Conservation (phyloP, 2,113 vertebrate species). For the Tursiops truncatus region DNA sequence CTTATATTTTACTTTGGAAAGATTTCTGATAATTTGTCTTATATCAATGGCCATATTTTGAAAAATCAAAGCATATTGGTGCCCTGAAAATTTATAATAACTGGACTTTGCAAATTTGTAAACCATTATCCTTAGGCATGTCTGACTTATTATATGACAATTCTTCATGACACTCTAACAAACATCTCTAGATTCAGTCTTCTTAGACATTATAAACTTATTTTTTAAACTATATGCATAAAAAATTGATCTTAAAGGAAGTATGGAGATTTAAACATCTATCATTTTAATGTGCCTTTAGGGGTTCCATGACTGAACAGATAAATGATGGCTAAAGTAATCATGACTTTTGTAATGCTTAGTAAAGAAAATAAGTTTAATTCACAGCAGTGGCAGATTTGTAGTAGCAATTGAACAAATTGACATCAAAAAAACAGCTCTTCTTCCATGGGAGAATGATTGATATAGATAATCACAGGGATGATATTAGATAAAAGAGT, state of each 20-base stretch:
- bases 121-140: not conserved
- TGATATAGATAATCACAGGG: not conserved
- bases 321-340: not conserved
- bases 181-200: slow-evolving; percentile 9
- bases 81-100: not conserved
- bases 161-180: not conserved
- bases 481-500: not conserved
- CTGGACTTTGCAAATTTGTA: not conserved
- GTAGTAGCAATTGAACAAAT: not conserved
- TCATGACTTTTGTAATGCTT: not conserved
- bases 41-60: not conserved
- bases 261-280: not conserved
- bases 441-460: not conserved
- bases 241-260: slow-evolving; percentile 33
- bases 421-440: not conserved
- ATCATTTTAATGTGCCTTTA: not conserved
- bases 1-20: not conserved
- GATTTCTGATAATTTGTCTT: not conserved
- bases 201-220: not conserved
- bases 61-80: not conserved
- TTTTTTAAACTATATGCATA: not conserved
- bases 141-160: not conserved
- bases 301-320: not conserved
- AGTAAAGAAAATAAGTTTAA: not conserved
- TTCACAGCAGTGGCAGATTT: not conserved